phyloP scores from a whole-genome alignment of 92 coral and sea anemone genomes.

The Galaxea fascicularis region DNA sequence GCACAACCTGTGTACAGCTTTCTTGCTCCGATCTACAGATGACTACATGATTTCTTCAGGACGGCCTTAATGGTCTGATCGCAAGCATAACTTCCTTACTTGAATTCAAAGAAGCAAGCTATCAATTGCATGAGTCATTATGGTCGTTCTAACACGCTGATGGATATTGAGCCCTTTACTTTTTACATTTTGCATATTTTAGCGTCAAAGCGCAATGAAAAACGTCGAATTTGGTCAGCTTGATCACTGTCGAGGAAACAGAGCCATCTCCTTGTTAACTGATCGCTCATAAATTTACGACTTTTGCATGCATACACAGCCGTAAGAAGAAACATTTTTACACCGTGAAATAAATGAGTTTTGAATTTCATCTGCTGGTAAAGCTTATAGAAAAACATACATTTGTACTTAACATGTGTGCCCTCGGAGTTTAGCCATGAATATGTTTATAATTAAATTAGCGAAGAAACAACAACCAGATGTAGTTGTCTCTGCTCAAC shows the following conservation, averaged over 20 bases:
- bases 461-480: too few relatives aligned
- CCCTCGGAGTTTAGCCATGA: too few relatives aligned
- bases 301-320: too few relatives aligned
- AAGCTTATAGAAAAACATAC: too few relatives aligned
- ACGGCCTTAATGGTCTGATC: background rate
- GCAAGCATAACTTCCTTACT: background rate
- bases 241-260: background rate
- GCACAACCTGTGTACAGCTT: background rate
- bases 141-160: background rate
- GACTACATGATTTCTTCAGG: too few relatives aligned
- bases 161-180: background rate
- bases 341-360: too few relatives aligned
- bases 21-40: background rate
- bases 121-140: constrained; percentile 10
- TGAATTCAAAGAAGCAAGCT: background rate
- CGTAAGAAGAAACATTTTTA: too few relatives aligned
- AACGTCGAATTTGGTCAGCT: constrained; percentile 1
- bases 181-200: background rate
- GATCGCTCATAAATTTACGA: background rate
- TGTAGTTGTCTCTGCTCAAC: too few relatives aligned
- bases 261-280: background rate
- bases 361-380: too few relatives aligned
- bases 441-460: too few relatives aligned
- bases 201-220: background rate
- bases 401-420: too few relatives aligned